Base-by-base conservation (phyloP, 2,888 invertebrate species). In the Saturnia japonica region DNA sequence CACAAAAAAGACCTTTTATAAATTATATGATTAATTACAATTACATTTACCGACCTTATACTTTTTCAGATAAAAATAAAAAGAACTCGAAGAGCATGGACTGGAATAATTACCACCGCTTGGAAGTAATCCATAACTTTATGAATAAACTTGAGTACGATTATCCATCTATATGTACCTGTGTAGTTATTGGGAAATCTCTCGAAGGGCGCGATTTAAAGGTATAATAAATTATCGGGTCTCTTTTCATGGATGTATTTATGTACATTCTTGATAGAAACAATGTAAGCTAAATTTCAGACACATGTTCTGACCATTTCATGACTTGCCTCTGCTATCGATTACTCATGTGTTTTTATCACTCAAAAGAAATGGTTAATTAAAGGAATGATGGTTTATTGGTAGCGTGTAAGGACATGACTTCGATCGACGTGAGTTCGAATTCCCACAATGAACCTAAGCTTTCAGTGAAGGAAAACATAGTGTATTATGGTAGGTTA, bases 161-260 rank as follows among this genome's bases (percentile, higher is more conserved):
- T n/a, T 88, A 78, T 47, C 93, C 93, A 34, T 88, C 93, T 0
- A 83, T 92, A 54, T 93, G 93, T 72, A 89, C 90, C 0, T 84
- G 87, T 19, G 85, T 85, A 68, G 73, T 79, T 4, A 91, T 93
- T 68, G 93, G 93, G 1, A 79, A 81, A 34, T 91, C 92, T 7
- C 72, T 87, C 16, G 92, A 93, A 85, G 88, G 88, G 16, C 84
- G 92, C 67, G 82, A 87, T 70, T 78, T 93, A 19, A 92, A 91
- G 86, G 92, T 89, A n/a, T 19, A 47, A 4, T 16, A 3, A 47
- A 19, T 47, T 19, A 47, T 19, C 19, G 11, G 11, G 1, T 54
- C 22, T 54, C 19, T 54, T 54, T 54, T 22, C 22, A 54, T 54
- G 12, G 7, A 9, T 54, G 4, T n/a, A 22, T 22, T 2, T 7